These are phyloP conservation scores for Pentamera pediparva DNA, from an alignment of 53 echinoderm and acorn worm genomes.

Conservation along the genomic window DNA sequence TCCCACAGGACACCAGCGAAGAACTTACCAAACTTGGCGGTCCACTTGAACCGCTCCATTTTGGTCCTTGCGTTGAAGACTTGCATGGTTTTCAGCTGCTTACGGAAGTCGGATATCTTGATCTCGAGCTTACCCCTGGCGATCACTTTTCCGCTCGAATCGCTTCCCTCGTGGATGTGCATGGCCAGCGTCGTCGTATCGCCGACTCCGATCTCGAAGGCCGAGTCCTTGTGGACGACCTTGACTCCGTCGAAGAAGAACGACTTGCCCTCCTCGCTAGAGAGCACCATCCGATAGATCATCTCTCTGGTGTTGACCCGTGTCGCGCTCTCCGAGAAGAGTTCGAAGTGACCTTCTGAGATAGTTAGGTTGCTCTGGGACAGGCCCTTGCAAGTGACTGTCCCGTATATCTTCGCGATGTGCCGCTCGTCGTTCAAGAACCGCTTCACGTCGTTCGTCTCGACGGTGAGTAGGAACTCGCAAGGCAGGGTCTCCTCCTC, in stretches of 20 bases:
- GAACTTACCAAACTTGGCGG: slow-evolving; percentile 56
- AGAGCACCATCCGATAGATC: slow-evolving; percentile 62
- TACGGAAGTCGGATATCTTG: slow-evolving; percentile 42
- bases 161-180: slow-evolving; percentile 35
- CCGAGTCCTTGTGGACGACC: slow-evolving; percentile 56
- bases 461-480: slow-evolving; percentile 49
- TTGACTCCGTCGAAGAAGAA: slow-evolving; percentile 53
- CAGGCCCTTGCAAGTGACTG: slow-evolving; percentile 44
- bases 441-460: slow-evolving; percentile 51
- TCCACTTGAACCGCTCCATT: slow-evolving; percentile 47
- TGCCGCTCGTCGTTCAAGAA: slow-evolving; percentile 50
- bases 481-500: slow-evolving; percentile 27
- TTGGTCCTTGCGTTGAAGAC: slow-evolving; percentile 29
- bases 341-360: slow-evolving; percentile 52
- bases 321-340: slow-evolving; percentile 46
- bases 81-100: slow-evolving; percentile 52
- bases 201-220: slow-evolving; percentile 51
- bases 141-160: slow-evolving; percentile 17
- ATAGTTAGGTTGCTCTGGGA: slow-evolving; percentile 45
- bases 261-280: slow-evolving; percentile 34
- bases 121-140: slow-evolving; percentile 48
- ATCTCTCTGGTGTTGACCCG: slow-evolving; percentile 54
- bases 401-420: slow-evolving; percentile 48
- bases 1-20: slow-evolving; percentile 56
- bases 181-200: slow-evolving; percentile 57